Base-by-base conservation (phyloP, 1,140 invertebrate species). In the Pissodes strobi region DNA sequence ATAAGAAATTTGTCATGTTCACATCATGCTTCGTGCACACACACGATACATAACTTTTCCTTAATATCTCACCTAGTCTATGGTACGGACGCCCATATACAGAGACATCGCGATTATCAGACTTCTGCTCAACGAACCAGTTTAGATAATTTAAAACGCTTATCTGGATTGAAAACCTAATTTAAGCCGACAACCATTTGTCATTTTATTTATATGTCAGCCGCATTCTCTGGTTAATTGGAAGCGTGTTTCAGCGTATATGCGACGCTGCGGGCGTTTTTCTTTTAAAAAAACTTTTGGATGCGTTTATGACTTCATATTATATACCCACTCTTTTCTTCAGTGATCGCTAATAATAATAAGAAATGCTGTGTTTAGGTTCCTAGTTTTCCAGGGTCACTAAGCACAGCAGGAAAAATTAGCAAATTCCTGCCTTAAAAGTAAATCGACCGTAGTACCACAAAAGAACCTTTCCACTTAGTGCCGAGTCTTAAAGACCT, bases 61-160 rank as follows among this genome's bases (percentile, higher is more conserved):
- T 46, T 46, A 63, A 43, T 63, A 63, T 64, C 55, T 64, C 62
- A 64, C 62, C 52, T 64, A 48, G 13, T 2, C 23, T 21, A 15
- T 45, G 48, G 15, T 15, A 41, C 18, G 9, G 15, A 38, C 55
- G 13, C 2, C 43, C 52, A 45, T 43, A 53, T 25, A 51, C 61
- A 48, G 61, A 46, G 43, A 57, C 51, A 25, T 53, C 60, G 51
- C 49, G 37, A 43, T 64, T 49, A 64, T 56, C 62, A 21, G 39
- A 57, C 53, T 57, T 57, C 62, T 49, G 52, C 53, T 38, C 46
- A 48, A 64, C 62, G 62, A 64, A 64, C 62, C 62, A 64, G 62
- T 64, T 64, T 15, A 41, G 62, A 64, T 64, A 64, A 64, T 64
- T 64, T 53, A 64, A 64, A 64, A 64, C 62, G 62, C 62, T 64